Conservation (phyloP, 2,113 vertebrate species). For the Otolemur garnettii region DNA sequence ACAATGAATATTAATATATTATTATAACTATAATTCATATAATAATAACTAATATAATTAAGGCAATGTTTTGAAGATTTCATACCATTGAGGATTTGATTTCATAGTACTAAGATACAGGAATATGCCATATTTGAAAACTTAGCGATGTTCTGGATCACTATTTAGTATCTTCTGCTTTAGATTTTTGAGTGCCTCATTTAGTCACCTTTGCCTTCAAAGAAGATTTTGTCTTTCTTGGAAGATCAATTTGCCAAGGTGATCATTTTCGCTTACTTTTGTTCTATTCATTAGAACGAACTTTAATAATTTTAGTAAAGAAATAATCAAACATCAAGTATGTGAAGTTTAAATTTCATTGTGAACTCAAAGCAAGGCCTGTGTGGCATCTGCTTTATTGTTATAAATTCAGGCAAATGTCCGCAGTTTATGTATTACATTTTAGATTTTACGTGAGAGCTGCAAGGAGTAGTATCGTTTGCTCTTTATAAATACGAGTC, state of each 20-base stretch:
- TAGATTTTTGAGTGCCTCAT: neutral
- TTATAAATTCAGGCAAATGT: neutral
- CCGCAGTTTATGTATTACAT: neutral
- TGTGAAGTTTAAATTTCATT: slow-evolving; percentile 18
- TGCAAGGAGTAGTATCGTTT: neutral
- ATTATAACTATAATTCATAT: too few relatives aligned
- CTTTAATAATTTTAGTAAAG: slow-evolving; percentile 36
- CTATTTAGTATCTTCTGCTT: slow-evolving; percentile 7
- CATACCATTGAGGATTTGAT: neutral
- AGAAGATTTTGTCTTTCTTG: slow-evolving; percentile 37
- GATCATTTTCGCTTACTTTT: slow-evolving; percentile 20
- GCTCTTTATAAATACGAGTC: neutral
- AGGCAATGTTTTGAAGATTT: neutral
- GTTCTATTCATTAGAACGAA: neutral
- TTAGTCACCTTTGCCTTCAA: slow-evolving; percentile 29
- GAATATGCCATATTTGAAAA: neutral
- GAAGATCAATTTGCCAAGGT: neutral
- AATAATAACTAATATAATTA: neutral
- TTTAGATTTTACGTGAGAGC: slow-evolving; percentile 19
- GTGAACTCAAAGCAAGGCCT: neutral
- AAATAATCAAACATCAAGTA: slow-evolving; percentile 38
- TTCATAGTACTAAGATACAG: neutral
- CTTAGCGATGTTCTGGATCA: neutral
- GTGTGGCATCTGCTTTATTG: neutral
- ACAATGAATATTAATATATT: too few relatives aligned